Conservation (phyloP, 1,140 invertebrate genomes). For the Pseudachorutes palmiensis region DNA sequence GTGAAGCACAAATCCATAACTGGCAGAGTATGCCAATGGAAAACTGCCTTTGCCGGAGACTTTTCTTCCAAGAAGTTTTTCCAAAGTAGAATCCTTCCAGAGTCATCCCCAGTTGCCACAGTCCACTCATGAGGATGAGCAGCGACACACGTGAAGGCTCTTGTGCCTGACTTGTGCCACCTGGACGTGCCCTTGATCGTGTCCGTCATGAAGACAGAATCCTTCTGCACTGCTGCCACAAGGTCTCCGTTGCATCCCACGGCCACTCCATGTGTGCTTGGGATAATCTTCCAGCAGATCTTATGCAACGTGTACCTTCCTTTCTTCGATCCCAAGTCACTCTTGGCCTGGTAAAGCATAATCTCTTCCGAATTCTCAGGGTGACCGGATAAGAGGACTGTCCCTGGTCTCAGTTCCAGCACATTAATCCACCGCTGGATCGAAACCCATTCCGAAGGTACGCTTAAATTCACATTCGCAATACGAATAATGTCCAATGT, state of each 20-base stretch:
- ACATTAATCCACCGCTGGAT: slow-evolving; percentile 16
- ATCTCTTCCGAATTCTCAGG: slow-evolving; percentile 11
- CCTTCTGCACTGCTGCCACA: slow-evolving; percentile 41
- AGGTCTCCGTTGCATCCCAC: slow-evolving; percentile 35
- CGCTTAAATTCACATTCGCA: not conserved
- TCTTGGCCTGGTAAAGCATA: slow-evolving; percentile 21
- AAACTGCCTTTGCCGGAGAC: slow-evolving; percentile 48
- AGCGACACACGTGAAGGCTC: slow-evolving; percentile 56
- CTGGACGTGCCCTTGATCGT: slow-evolving; percentile 38
- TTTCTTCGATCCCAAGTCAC: not conserved
- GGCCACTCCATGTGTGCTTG: slow-evolving; percentile 31
- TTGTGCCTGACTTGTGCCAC: slow-evolving; percentile 30
- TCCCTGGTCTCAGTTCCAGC: not conserved
- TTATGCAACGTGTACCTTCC: slow-evolving; percentile 21
- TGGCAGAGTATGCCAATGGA: slow-evolving; percentile 72
- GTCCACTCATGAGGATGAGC: slow-evolving; percentile 59
- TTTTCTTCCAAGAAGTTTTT: slow-evolving; percentile 41
- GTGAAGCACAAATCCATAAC: slow-evolving; percentile 62
- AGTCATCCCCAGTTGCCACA: slow-evolving; percentile 60
- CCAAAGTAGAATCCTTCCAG: slow-evolving; percentile 56
- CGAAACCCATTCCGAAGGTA: slow-evolving; percentile 11
- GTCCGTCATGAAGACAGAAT: slow-evolving; percentile 42
- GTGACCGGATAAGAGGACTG: slow-evolving; percentile 22
- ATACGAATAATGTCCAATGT: slow-evolving; percentile 1
- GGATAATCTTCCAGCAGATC: slow-evolving; percentile 17